Base-by-base conservation (phyloP, 30 jellyfish, hydroid and myxozoan species). In the Turritopsis rubra region DNA sequence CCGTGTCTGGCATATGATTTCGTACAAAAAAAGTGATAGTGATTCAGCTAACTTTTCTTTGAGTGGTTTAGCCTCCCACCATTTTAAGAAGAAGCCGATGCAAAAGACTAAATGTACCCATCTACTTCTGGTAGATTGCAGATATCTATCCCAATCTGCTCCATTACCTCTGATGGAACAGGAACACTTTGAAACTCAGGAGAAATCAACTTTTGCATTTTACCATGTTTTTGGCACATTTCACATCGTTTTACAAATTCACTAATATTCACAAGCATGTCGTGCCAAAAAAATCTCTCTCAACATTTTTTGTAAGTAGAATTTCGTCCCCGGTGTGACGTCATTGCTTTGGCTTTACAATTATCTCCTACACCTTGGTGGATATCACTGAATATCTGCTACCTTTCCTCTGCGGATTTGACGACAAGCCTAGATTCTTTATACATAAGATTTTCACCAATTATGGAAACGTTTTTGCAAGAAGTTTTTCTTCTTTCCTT, bases 401-500 rank as follows among this genome's bases (percentile, higher is more conserved):
- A 72, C 24, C 65, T 26, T 29, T 74, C 71, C 9, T 74, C 82
- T 16, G 16, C 72, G 1, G 82, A 74, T 24, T 29, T 74, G 65
- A 74, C 21, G n/a, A 74, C 73, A 74, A 74, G 82, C 72, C 82
- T 18, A 52, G 21, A 7, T 20, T 0, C 65, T 24, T 74, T 74
- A 21, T 74, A 74, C 82, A 74, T 74, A 7, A 24, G 65, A 72
- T 3, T 74, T 30, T 74, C 65, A 29, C 82, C 82, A 74, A 74
- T 29, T 7, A 74, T 26, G 54, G 13, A 21, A 74, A 74, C 19
- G 19, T 29, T 18, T 21, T 29, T 16, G 72, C 82, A 74, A 16
- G 82, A 74, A 74, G 82, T 74, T 74, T 29, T 74, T 74, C 71
- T 74, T 74, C 53, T 74, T 74, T 74, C 0, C 82, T 74, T 74